Conservation (phyloP, 2,113 vertebrate genomes). For the Tenrec ecaudatus region DNA sequence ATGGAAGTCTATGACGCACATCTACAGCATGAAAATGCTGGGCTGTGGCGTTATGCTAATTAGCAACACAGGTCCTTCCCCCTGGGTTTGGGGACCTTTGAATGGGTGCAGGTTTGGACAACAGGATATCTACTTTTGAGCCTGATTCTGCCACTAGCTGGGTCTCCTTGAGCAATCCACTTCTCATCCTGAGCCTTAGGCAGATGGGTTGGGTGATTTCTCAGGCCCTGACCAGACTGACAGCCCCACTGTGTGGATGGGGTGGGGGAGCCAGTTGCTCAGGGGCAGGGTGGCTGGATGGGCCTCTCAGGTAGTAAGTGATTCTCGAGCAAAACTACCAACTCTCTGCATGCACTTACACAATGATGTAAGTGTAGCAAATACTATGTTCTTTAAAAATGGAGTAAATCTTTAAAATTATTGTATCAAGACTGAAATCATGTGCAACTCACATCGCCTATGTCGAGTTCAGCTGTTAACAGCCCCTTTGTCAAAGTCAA, state of each 20-base stretch:
- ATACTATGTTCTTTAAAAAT: slow-evolving; percentile 26
- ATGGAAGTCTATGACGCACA: background rate
- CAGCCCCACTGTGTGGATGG: rapidly evolving
- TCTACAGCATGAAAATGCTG: background rate
- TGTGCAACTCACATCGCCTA: background rate
- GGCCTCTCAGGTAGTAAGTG: background rate
- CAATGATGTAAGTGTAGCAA: background rate
- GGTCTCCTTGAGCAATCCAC: background rate
- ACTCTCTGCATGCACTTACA: background rate
- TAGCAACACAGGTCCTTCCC: background rate
- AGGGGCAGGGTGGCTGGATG: too few relatives aligned
- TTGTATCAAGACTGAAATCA: background rate
- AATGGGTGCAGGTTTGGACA: background rate
- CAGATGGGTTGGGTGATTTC: background rate
- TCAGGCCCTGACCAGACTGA: background rate
- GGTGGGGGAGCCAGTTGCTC: background rate
- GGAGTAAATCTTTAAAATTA: background rate
- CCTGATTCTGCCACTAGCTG: background rate
- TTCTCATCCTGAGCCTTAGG: background rate
- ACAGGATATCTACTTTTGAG: background rate
- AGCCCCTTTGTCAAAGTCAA: background rate
- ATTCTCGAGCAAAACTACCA: background rate
- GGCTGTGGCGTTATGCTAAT: background rate
- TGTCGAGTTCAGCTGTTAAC: background rate
- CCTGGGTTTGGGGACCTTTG: background rate